phyloP scores from a whole-genome alignment of 2,888 invertebrate genomes.

The Ariolimax columbianus region DNA sequence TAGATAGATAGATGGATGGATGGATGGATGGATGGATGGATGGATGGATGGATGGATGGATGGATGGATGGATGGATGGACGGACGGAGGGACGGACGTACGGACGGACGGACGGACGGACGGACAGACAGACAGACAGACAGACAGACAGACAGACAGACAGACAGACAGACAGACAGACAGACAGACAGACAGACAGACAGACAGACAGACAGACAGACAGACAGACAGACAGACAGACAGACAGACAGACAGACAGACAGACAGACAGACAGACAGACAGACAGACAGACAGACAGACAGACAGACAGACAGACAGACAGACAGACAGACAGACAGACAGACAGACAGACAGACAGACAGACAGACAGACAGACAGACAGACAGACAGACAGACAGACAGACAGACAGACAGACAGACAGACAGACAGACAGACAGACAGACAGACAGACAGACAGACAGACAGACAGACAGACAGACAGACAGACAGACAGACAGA shows the following conservation, averaged over 20 bases:
- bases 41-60: background rate
- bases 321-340: slow-evolving; percentile 40
- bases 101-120: background rate
- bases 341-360: slow-evolving; percentile 46
- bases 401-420: slow-evolving; percentile 19
- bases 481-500: slow-evolving; percentile 42
- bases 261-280: background rate
- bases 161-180: slow-evolving; percentile 44
- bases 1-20: slow-evolving; percentile 21
- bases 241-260: slow-evolving; percentile 13
- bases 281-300: slow-evolving; percentile 32
- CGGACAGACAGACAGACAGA: background rate
- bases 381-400: background rate
- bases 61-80: background rate
- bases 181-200: slow-evolving; percentile 42
- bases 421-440: slow-evolving; percentile 31
- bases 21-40: slow-evolving; percentile 9
- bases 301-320: slow-evolving; percentile 38
- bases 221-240: slow-evolving; percentile 43
- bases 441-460: slow-evolving; percentile 39
- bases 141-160: background rate
- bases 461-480: slow-evolving; percentile 30
- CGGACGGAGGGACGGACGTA: background rate
- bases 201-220: slow-evolving; percentile 40
- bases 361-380: slow-evolving; percentile 27